These are phyloP conservation scores for Eupithecia insigniata DNA, from an alignment of 2,888 invertebrate species.

Conservation along the genomic window DNA sequence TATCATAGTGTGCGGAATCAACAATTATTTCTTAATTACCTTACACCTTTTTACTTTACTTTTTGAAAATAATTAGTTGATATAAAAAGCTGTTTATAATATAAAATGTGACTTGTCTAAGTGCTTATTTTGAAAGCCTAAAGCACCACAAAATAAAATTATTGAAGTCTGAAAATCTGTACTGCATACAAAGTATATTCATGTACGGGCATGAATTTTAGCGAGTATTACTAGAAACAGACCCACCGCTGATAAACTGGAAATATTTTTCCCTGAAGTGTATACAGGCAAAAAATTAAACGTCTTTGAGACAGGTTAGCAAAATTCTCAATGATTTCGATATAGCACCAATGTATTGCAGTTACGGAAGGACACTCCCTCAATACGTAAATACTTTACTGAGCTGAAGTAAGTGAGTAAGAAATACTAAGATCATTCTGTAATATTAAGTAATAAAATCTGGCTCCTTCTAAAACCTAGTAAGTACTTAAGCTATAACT, in stretches of 20 bases:
- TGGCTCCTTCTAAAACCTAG: constrained; percentile 33
- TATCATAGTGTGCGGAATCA: too few species aligned
- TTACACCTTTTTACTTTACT: too few species aligned
- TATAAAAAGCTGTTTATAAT: too few species aligned
- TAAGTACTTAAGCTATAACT: constrained; percentile 78
- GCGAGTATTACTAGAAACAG: not conserved
- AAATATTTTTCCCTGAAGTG: not conserved
- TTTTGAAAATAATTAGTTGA: too few species aligned
- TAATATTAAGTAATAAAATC: not conserved
- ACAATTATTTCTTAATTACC: too few species aligned
- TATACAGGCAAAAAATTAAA: not conserved
- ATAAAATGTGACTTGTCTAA: too few species aligned
- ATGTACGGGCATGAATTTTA: not conserved
- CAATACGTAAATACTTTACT: not conserved
- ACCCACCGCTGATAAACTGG: not conserved
- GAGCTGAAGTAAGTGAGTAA: not conserved
- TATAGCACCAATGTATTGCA: constrained; percentile 1
- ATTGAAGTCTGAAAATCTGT: too few species aligned
- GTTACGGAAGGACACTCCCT: not conserved
- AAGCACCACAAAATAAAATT: too few species aligned
- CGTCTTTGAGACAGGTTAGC: not conserved
- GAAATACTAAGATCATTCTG: not conserved
- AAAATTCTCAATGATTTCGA: not conserved
- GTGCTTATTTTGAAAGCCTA: too few species aligned
- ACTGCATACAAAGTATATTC: too few species aligned